Percentiles rank a stretch among this genome's conserved stretches.
These are phyloP conservation scores for Nerophis lumbriciformis DNA, from an alignment of 2,113 vertebrate genomes.

Conservation along the genomic window DNA sequence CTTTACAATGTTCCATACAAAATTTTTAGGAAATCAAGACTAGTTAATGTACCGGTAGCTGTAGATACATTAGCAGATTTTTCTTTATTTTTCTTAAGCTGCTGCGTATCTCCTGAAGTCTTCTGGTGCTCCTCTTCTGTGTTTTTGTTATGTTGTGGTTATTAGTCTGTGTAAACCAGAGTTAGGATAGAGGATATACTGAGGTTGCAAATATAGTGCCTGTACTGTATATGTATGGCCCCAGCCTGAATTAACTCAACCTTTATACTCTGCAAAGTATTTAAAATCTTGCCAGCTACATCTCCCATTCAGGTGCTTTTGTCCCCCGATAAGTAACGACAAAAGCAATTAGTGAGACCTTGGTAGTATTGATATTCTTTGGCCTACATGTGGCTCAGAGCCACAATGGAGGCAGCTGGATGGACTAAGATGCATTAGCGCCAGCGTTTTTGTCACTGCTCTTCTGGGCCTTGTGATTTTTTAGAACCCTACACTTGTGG, in stretches of 20 bases:
- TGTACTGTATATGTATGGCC: not conserved
- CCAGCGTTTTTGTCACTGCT: slow-evolving; percentile 36
- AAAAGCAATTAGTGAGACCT: slow-evolving; percentile 1
- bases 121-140: not conserved
- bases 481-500: slow-evolving; percentile 97
- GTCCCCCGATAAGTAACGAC: not conserved
- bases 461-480: slow-evolving; percentile 74
- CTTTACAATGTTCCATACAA: not conserved
- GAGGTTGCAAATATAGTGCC: not conserved
- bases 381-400: slow-evolving; percentile 11
- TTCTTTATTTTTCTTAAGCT: not conserved
- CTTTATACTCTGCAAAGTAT: not conserved
- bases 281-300: not conserved
- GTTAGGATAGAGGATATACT: not conserved
- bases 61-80: not conserved
- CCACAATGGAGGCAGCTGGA: slow-evolving; percentile 5
- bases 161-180: not conserved
- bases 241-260: not conserved
- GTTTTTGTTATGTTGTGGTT: not conserved
- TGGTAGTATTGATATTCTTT: slow-evolving; percentile 7
- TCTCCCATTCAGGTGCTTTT: slow-evolving; percentile 3
- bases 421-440: slow-evolving; percentile 23
- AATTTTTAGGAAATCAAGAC: not conserved
- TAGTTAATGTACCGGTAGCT: not conserved
- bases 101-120: not conserved